Evolutionary conservation across 1,140 invertebrate species (phyloP), one percentile per base, ranked within the genome.

Genomic region (Saccostrea echinata): DNA sequence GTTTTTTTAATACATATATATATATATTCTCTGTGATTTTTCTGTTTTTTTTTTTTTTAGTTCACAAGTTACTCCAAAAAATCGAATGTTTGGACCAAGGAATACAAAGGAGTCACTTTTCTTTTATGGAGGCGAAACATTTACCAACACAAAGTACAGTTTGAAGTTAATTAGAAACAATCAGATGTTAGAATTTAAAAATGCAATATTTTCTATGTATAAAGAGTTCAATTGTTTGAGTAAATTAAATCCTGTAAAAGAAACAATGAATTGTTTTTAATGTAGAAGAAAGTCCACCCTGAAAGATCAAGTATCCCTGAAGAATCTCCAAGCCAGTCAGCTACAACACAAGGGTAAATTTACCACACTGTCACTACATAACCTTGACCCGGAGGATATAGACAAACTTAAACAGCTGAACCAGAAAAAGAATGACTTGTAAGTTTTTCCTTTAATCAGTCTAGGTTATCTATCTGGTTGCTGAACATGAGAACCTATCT

Each of bases 51-150:
- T 84, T 33, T 30, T 6, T 61, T 84, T 84, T 33, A 84, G 83
- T 21, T 51, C 83, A 13, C 33, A 33, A 21, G 88, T 92, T 11
- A 92, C 92, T 43, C 94, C 93, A 27, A 94, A 93, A 83, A 92
- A 92, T 53, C 91, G 93, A n/a, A 92, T 92, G 86, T 82, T 93
- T 30, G 90, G 92, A 68, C 91, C 90, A 12, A 92, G 91, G 53
- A 89, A 84, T 3, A 76, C 88, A 9, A 86, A 86, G 81, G 92
- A 90, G 71, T 86, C 91, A 43, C 86, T 93, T 33, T 93, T 92
- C 82, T 93, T 95, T 64, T 95, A 95, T 91, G 93, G 93, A 80
- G 94, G 94, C 57, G 91, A 94, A 84, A 92, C 92, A 35, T 94
- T 90, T 84, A 91, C 90, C 61, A 86, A 92, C 53, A 84, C 87